Evolutionary conservation across 2,888 invertebrate species (phyloP).

Genomic region (Lymantria dispar): DNA sequence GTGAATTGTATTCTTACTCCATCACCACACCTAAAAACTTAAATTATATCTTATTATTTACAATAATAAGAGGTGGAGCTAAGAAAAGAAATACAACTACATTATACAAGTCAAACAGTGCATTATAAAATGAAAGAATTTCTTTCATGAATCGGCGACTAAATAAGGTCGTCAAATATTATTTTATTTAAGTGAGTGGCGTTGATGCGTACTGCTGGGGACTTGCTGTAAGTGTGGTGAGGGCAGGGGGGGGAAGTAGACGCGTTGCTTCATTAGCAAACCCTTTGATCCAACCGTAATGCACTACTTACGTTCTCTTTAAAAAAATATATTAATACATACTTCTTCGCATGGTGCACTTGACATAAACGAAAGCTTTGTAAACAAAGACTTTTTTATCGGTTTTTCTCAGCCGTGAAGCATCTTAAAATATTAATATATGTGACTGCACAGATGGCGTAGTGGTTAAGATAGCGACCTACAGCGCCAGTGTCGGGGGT

Average conservation of each 20-base stretch:
- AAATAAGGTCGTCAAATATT: conserved; percentile 11
- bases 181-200: conserved; percentile 3
- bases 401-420: neutral
- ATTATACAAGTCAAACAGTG: no score
- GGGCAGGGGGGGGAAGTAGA: conserved; percentile 10
- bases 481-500: no score
- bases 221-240: neutral
- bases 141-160: conserved; percentile 12
- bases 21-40: no score
- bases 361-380: neutral
- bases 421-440: no score
- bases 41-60: no score
- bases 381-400: neutral
- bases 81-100: no score
- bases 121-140: neutral
- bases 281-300: conserved; percentile 40
- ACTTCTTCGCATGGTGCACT: no score
- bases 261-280: conserved; percentile 38
- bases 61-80: no score
- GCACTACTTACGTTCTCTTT: conserved; percentile 33
- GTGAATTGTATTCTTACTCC: no score
- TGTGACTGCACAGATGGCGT: no score
- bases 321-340: no score
- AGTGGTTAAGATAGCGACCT: no score
- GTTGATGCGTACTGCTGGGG: conserved; percentile 1